phyloP scores from a whole-genome alignment of 1,140 invertebrate species.

The Drosophila erecta region DNA sequence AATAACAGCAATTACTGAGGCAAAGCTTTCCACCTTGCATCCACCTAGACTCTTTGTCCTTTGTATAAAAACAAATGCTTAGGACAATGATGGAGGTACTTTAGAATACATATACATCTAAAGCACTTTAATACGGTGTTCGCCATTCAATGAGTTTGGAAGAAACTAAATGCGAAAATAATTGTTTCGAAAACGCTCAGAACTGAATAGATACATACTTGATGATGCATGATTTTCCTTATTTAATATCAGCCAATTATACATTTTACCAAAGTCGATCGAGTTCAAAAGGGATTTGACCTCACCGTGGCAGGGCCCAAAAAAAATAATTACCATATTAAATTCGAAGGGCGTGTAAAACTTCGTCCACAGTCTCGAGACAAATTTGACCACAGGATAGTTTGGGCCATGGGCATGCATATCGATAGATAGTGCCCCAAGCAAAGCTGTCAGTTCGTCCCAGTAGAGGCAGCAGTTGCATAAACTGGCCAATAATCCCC shows the following conservation, averaged over 20 bases:
- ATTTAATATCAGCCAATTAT: background rate
- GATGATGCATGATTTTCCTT: background rate
- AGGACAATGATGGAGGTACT: conserved; percentile 44
- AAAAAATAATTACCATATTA: conserved; percentile 77
- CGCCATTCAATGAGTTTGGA: background rate
- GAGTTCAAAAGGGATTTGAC: conserved; percentile 5
- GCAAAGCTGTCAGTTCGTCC: conserved; percentile 37
- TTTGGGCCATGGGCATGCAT: conserved; percentile 45
- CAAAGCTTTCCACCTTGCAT: conserved; percentile 21
- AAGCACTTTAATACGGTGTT: no score
- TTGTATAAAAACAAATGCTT: conserved; percentile 33
- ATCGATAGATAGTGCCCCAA: conserved; percentile 66
- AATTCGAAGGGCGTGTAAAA: conserved; percentile 46
- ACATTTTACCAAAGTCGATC: conserved; percentile 8
- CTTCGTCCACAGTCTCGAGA: conserved; percentile 54
- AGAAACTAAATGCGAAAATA: background rate
- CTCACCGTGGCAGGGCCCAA: background rate
- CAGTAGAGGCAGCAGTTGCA: conserved; percentile 47
- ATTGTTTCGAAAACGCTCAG: background rate
- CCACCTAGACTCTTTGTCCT: conserved; percentile 24
- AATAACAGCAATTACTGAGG: conserved; percentile 62
- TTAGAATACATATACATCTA: conserved; percentile 44
- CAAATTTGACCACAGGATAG: conserved; percentile 61
- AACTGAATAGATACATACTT: background rate
- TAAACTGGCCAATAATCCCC: conserved; percentile 77